These are phyloP conservation scores for Orestias chungarensis DNA, from an alignment of 2,797 vertebrate species.

Conservation along the genomic window DNA sequence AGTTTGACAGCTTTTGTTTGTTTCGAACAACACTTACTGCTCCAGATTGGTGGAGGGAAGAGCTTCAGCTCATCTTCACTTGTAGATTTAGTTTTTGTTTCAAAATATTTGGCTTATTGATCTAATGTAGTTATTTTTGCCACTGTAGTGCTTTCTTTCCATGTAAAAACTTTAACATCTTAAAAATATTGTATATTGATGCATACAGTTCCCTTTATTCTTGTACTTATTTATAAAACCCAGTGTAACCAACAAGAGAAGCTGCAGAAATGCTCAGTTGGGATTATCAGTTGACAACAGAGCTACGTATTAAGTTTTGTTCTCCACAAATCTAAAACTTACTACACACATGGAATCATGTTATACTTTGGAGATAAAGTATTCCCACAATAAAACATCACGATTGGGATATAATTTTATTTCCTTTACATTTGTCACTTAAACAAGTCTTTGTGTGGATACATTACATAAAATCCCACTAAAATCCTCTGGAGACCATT, in stretches of 20 bases:
- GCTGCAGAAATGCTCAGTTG: background rate
- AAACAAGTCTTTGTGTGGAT: background rate
- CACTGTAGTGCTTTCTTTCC: slow-evolving; percentile 14
- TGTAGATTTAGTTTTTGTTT: slow-evolving; percentile 53
- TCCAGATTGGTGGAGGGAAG: slow-evolving; percentile 46
- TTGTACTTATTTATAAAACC: background rate
- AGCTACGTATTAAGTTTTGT: background rate
- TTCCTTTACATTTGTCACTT: background rate
- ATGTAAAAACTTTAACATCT: slow-evolving; percentile 3
- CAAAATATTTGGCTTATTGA: slow-evolving; percentile 39
- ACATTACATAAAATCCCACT: background rate
- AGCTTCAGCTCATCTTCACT: slow-evolving; percentile 60
- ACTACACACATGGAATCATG: too few species aligned
- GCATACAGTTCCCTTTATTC: background rate
- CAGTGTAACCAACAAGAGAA: background rate
- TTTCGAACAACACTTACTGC: slow-evolving; percentile 67
- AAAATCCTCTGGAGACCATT: background rate
- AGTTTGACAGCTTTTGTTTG: slow-evolving; percentile 72
- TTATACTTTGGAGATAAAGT: background rate
- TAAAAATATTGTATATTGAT: background rate
- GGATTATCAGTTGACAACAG: background rate
- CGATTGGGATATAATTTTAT: background rate
- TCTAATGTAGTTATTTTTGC: slow-evolving; percentile 25
- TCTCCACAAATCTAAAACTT: background rate
- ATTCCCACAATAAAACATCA: background rate